Base-by-base conservation (phyloP, 1,140 invertebrate species). In the Microplitis demolitor region DNA sequence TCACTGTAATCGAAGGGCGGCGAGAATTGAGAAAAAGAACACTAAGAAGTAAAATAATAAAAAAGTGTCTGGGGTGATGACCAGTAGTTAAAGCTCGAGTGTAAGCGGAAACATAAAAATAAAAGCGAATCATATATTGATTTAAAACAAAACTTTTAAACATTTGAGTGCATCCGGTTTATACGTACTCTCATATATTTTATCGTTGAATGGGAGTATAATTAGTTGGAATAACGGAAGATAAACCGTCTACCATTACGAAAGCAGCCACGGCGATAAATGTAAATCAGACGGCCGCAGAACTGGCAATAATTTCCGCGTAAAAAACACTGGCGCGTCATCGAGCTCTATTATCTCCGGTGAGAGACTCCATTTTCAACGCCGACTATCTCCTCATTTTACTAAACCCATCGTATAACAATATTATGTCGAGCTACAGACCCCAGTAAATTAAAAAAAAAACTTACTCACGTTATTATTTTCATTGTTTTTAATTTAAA, bases 161-260 rank as follows among this genome's bases (percentile, higher is more conserved):
- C 37, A 13, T 14, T 31, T 24, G 9, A 39, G 11, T 11, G 45
- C 45, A 16, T 53, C 14, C 63, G 45, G 16, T 39, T n/a, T 9
- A 24, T 24, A 24, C 35, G 37, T 14, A 16, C 11, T 31, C 39
- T 39, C 73, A 79, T 83, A 74, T 84, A 84, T 83, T 81, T 85
- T 81, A 84, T 82, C 78, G 73, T 16, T 16, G 76, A 85, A 85
- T 83, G 82, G 79, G 77, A 83, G 79, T 82, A 84, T 85, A 84
- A 86, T 86, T 86, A 84, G 83, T 84, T 83, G 80, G 77, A 84
- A 85, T 86, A 85, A 85, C 81, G 80, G 82, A 84, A 82, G 82
- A 84, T 84, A 80, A 83, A 84, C 81, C 77, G 82, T 53, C 79
- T 75, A 66, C 82, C 83, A 85, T 85, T 85, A 85, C 80, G 77